These are phyloP conservation scores for Drosophila oshimai DNA, from an alignment of 1,140 invertebrate species.

Conservation along the genomic window DNA sequence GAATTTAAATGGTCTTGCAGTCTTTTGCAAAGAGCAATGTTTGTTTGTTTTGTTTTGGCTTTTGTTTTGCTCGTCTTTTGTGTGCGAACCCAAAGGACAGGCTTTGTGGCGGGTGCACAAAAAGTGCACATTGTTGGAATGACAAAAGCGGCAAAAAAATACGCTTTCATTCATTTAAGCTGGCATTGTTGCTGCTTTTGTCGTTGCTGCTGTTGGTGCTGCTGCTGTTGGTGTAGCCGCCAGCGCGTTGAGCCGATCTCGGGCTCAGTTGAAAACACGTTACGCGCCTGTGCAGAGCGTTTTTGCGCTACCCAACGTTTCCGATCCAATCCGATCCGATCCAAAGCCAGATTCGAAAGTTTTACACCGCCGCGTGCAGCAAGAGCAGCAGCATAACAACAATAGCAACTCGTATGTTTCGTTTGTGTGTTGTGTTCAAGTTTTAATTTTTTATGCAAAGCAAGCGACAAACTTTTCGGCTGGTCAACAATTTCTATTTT, in stretches of 20 bases:
- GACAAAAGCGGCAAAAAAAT: slow-evolving; percentile 57
- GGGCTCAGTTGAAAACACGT: slow-evolving; percentile 74
- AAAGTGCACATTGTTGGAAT: slow-evolving; percentile 65
- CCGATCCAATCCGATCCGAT: slow-evolving; percentile 9
- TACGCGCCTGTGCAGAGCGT: slow-evolving; percentile 73
- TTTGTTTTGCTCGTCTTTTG: slow-evolving; percentile 49
- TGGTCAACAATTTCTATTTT: slow-evolving; percentile 76
- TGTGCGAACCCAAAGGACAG: slow-evolving; percentile 60
- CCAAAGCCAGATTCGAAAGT: slow-evolving; percentile 53
- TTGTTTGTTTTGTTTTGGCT: slow-evolving; percentile 4
- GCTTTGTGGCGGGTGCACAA: slow-evolving; percentile 49
- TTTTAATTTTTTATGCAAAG: slow-evolving; percentile 75
- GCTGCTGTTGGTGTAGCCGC: neutral
- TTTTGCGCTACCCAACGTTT: slow-evolving; percentile 45
- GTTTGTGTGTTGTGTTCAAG: slow-evolving; percentile 55
- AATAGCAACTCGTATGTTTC: slow-evolving; percentile 51
- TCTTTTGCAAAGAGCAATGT: neutral
- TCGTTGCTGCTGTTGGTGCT: slow-evolving; percentile 1
- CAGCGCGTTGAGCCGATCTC: slow-evolving; percentile 48
- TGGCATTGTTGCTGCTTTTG: slow-evolving; percentile 53
- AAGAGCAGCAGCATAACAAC: slow-evolving; percentile 9
- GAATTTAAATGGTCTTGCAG: neutral
- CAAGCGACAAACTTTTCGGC: slow-evolving; percentile 52
- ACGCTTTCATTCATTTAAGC: slow-evolving; percentile 75
- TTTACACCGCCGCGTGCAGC: slow-evolving; percentile 52